Base-by-base conservation (phyloP, 1,140 invertebrate species). In the Phocides pigmalion region DNA sequence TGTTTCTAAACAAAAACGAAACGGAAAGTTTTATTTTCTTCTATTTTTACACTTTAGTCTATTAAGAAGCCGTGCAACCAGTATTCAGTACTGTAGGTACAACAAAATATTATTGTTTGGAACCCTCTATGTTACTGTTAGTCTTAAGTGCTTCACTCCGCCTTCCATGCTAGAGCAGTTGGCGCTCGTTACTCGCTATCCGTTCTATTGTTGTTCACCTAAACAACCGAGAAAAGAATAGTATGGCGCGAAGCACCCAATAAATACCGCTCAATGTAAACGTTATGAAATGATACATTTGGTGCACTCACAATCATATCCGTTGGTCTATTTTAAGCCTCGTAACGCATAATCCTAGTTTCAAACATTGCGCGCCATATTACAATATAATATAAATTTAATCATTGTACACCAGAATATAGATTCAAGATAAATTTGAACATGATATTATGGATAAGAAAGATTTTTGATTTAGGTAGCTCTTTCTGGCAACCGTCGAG, bases 271-370 rank as follows among this genome's bases (percentile, higher is more conserved):
- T 59, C 64, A 81, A 79, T 62, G 81, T 81, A 84, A 84, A 84
- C 83, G 77, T 84, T 88, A 88, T 88, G 85, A 88, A 74, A 86
- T 78, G 79, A 76, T 79, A 80, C 85, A 88, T 72, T 73, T 82
- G 85, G 80, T 76, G 74, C 64, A 70, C 70, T 77, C 68, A 56
- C 19, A 41, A 53, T 46, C 53, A 64, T 62, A 61, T 67, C 65
- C 66, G 56, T 70, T 70, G 49, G 53, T 75, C 74, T 76, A 76
- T 76, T 74, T 71, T 66, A 37, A 67, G 56, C 41, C 6, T 0
- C 16, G 16, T 1, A 19, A 44, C 67, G 72, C 59, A 61, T 61
- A 68, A 58, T 64, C 49, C 65, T 76, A 76, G 68, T 68, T 66
- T 49, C 41, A 28, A 28, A 28, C n/a, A n/a, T n/a, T n/a, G n/a